Evolutionary conservation across 2,797 vertebrate genomes (phyloP).

Genomic region (Astyanax mexicanus): DNA sequence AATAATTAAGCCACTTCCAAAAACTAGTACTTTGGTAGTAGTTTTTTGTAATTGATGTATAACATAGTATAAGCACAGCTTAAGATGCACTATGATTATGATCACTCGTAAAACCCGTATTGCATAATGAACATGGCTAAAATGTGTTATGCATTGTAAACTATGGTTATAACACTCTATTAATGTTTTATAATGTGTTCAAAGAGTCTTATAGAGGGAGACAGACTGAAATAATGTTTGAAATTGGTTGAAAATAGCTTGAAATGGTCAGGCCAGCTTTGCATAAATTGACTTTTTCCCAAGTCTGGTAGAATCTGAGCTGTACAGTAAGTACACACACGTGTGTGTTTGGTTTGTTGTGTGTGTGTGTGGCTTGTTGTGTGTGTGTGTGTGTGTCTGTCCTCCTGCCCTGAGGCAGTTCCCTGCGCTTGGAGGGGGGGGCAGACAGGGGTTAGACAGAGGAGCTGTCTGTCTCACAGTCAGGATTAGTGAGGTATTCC

Average conservation of each 20-base stretch:
- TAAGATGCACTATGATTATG: too few relatives aligned
- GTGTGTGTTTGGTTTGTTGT: background rate
- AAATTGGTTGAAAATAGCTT: too few relatives aligned
- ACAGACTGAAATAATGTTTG: background rate
- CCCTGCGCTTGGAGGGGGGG: constrained; percentile 27
- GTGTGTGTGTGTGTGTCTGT: constrained; percentile 62
- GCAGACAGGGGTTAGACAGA: constrained; percentile 35
- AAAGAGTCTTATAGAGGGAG: too few relatives aligned
- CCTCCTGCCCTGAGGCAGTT: constrained; percentile 63
- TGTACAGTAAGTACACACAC: background rate
- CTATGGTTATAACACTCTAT: too few relatives aligned
- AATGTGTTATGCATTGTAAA: too few relatives aligned
- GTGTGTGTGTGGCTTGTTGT: constrained; percentile 31
- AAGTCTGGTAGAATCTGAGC: background rate
- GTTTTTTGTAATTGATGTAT: too few relatives aligned
- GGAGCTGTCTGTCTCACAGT: constrained; percentile 53
- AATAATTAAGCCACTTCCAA: too few relatives aligned
- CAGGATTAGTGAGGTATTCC: constrained; percentile 67
- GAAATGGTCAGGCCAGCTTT: background rate
- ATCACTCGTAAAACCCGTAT: too few relatives aligned
- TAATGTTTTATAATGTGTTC: too few relatives aligned
- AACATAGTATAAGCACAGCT: too few relatives aligned
- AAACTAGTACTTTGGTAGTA: too few relatives aligned
- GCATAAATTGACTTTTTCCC: background rate
- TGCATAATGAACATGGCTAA: too few relatives aligned